phyloP scores from a whole-genome alignment of 1,140 invertebrate genomes.

The Calliphora vicina region DNA sequence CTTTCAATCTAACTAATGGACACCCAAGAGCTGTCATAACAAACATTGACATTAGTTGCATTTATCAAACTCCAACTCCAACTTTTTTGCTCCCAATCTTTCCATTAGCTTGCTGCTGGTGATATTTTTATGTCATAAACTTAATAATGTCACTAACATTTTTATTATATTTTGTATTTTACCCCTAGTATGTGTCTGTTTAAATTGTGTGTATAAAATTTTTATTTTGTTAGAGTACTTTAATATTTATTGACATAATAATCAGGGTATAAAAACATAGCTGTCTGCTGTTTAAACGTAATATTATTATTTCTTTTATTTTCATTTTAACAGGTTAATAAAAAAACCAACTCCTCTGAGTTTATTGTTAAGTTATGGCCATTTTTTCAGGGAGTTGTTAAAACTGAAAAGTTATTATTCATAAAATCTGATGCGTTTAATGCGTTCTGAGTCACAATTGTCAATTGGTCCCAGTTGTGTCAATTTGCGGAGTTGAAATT shows the following conservation, averaged over 20 bases:
- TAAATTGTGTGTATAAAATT: background rate
- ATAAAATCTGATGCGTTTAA: background rate
- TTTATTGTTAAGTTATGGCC: background rate
- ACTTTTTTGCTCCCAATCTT: background rate
- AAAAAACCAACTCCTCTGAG: background rate
- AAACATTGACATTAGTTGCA: background rate
- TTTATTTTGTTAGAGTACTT: background rate
- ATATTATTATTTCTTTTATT: too few relatives aligned
- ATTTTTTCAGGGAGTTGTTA: background rate
- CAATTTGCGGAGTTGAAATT: background rate
- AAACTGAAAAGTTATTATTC: background rate
- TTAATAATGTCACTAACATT: background rate
- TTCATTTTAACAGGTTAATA: background rate
- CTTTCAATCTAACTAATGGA: constrained; percentile 7
- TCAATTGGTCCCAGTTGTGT: background rate
- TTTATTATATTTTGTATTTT: background rate
- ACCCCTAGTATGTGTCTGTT: background rate
- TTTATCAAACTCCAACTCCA: background rate
- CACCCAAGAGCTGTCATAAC: background rate
- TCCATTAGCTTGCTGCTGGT: background rate
- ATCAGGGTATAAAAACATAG: background rate
- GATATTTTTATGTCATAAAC: background rate
- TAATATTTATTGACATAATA: background rate
- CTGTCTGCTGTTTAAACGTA: background rate
- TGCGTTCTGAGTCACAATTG: background rate